These are phyloP conservation scores for Ageneiosus marmoratus DNA, from an alignment of 2,113 vertebrate species.

Conservation along the genomic window DNA sequence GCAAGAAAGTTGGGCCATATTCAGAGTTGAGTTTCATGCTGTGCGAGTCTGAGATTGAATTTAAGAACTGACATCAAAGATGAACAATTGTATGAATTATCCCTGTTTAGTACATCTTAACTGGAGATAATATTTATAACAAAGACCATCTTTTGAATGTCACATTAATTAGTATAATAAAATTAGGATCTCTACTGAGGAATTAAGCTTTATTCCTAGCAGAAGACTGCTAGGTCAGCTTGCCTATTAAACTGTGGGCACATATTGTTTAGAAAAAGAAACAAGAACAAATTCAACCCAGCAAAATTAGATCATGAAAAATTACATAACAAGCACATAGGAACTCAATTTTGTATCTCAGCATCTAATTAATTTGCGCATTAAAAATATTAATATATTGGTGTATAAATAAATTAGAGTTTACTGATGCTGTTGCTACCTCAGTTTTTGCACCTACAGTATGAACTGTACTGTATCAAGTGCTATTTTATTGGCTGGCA, in stretches of 20 bases:
- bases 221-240: neutral
- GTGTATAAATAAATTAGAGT: too few relatives aligned
- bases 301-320: neutral
- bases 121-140: neutral
- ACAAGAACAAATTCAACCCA: neutral
- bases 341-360: too few relatives aligned
- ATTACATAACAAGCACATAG: too few relatives aligned
- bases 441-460: too few relatives aligned
- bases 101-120: neutral
- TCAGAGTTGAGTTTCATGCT: neutral
- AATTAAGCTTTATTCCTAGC: neutral
- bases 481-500: too few relatives aligned
- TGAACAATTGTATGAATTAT: neutral
- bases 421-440: too few relatives aligned
- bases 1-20: neutral
- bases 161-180: neutral
- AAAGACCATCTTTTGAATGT: neutral
- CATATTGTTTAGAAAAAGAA: neutral
- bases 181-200: neutral
- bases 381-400: too few relatives aligned
- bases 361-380: too few relatives aligned
- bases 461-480: too few relatives aligned
- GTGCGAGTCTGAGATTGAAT: neutral
- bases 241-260: neutral
- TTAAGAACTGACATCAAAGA: neutral